These are phyloP conservation scores for Platycheirus rosarum DNA, from an alignment of 2,888 invertebrate genomes.

Conservation along the genomic window DNA sequence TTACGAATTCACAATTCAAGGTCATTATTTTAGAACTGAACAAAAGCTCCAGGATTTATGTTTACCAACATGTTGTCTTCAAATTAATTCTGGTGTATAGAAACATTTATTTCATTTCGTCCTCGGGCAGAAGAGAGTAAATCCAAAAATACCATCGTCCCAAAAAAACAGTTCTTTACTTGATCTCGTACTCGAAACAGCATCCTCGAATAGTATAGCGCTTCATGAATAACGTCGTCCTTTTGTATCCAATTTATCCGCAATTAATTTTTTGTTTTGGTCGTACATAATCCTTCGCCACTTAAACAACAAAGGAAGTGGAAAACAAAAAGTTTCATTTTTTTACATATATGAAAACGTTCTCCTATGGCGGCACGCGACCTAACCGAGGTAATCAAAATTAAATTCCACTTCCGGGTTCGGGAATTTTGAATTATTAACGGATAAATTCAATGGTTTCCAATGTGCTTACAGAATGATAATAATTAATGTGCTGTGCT, in stretches of 20 bases:
- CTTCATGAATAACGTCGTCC: slow-evolving; percentile 37
- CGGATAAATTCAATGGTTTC: slow-evolving; percentile 36
- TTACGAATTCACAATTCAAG: slow-evolving; percentile 7
- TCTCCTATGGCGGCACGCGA: slow-evolving; percentile 35
- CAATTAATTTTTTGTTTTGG: not conserved
- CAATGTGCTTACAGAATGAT: not conserved
- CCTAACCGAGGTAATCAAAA: slow-evolving; percentile 15
- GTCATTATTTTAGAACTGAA: not conserved
- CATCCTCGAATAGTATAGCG: slow-evolving; percentile 32
- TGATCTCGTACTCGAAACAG: slow-evolving; percentile 67
- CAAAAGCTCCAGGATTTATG: slow-evolving; percentile 32
- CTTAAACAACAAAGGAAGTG: slow-evolving; percentile 4
- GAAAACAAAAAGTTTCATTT: slow-evolving; percentile 29
- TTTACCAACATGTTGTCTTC: slow-evolving; percentile 44
- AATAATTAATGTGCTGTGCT: too few relatives aligned
- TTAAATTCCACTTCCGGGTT: slow-evolving; percentile 44
- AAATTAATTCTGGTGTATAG: not conserved
- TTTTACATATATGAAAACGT: slow-evolving; percentile 18
- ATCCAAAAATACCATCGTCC: slow-evolving; percentile 42
- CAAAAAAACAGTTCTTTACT: slow-evolving; percentile 57
- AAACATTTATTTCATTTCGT: slow-evolving; percentile 39
- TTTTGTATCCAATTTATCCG: slow-evolving; percentile 21
- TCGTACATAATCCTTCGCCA: not conserved
- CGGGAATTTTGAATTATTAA: slow-evolving; percentile 54
- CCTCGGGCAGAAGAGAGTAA: slow-evolving; percentile 15